Conservation (phyloP, 2,113 vertebrate species). For the Calonectris borealis region DNA sequence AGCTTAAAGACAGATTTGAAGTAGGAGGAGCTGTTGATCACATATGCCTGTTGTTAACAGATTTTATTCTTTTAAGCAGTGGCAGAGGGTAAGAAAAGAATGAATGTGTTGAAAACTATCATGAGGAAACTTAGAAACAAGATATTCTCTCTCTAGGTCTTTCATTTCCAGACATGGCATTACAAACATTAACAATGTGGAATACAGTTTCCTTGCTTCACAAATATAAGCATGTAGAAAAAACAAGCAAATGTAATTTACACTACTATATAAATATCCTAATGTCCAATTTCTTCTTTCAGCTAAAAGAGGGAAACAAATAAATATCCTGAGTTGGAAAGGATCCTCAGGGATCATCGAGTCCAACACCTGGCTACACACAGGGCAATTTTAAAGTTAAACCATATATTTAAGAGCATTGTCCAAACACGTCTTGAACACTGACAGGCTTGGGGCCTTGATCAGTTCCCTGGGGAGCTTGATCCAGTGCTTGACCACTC, state of each 20-base stretch:
- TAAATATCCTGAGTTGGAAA: background rate
- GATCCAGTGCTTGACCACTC: background rate
- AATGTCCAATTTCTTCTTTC: background rate
- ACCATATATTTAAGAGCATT: background rate
- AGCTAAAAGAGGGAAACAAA: background rate
- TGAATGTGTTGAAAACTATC: background rate
- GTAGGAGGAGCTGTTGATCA: constrained; percentile 60
- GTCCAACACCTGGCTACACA: background rate
- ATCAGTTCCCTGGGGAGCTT: background rate
- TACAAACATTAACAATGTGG: background rate
- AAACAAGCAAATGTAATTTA: background rate
- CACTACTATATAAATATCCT: background rate
- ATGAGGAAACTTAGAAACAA: background rate
- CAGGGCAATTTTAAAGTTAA: background rate
- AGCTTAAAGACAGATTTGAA: constrained; percentile 56
- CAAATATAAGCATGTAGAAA: background rate
- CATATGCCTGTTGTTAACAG: constrained; percentile 57
- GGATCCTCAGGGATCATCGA: accelerated
- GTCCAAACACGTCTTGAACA: background rate
- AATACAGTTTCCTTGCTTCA: background rate
- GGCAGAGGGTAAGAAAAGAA: constrained; percentile 15
- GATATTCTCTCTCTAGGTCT: background rate
- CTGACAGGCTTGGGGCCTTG: background rate
- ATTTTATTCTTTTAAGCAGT: constrained; percentile 43
- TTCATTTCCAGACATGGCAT: background rate